These are phyloP conservation scores for Octomys mimax DNA, from an alignment of 2,797 vertebrate genomes.

Conservation along the genomic window DNA sequence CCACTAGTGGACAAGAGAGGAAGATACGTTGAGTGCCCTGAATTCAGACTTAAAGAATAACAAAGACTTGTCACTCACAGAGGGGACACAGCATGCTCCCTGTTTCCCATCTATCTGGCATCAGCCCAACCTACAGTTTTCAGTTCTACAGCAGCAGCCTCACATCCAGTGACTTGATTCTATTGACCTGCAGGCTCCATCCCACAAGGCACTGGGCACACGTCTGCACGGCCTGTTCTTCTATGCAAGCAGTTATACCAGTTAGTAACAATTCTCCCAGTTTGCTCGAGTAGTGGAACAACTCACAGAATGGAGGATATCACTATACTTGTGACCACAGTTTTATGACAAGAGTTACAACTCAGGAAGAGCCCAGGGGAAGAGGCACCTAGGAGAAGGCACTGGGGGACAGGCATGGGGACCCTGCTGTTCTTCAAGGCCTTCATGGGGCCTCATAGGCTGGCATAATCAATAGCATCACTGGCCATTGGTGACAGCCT, in stretches of 20 bases:
- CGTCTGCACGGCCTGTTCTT: rapidly evolving
- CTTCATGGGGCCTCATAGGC: not conserved
- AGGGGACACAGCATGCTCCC: not conserved
- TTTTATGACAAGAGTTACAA: not conserved
- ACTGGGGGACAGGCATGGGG: rapidly evolving
- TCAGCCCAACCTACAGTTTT: not conserved
- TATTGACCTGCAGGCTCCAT: not conserved
- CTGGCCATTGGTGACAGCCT: not conserved
- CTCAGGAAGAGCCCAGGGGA: not conserved
- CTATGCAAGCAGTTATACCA: too few species aligned
- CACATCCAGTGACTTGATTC: rapidly evolving
- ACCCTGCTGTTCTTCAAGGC: not conserved
- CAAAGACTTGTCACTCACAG: not conserved
- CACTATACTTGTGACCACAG: not conserved
- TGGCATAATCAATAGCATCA: rapidly evolving
- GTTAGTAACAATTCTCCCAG: not conserved
- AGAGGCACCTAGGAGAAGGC: not conserved
- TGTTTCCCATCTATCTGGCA: not conserved
- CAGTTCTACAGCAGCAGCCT: not conserved
- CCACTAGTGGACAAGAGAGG: not conserved
- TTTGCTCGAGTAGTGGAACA: not conserved
- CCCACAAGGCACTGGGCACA: too few species aligned
- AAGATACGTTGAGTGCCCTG: rapidly evolving
- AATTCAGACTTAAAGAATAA: not conserved
- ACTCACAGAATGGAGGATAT: not conserved